phyloP scores from a whole-genome alignment of 2,113 vertebrate species.

The Phasianus colchicus region DNA sequence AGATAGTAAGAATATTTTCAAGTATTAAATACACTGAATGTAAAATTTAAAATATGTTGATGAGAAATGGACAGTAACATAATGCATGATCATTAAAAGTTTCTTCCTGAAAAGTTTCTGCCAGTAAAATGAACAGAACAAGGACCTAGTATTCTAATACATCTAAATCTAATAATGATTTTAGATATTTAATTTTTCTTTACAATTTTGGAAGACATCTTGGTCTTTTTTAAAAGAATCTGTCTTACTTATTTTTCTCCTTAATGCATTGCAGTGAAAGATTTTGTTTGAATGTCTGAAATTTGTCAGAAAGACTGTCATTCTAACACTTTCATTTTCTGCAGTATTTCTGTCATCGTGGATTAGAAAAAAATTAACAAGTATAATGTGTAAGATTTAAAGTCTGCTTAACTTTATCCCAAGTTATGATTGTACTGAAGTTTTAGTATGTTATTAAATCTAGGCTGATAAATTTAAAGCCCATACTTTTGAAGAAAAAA shows the following conservation, averaged over 20 bases:
- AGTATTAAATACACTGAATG: not conserved
- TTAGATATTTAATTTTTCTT: not conserved
- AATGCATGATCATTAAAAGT: not conserved
- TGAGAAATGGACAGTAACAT: not conserved
- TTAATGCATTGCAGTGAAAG: not conserved
- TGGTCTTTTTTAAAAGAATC: not conserved
- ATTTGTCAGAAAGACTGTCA: slow-evolving; percentile 39
- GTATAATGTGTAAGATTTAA: not conserved
- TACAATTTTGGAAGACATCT: not conserved
- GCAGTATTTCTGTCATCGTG: not conserved
- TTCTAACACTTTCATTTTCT: slow-evolving; percentile 6
- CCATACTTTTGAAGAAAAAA: not conserved
- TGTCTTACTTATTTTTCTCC: not conserved
- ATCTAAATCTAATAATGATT: not conserved
- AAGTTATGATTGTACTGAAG: not conserved
- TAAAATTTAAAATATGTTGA: not conserved
- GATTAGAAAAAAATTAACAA: slow-evolving; percentile 24
- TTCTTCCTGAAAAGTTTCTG: accelerated
- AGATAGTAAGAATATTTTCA: not conserved
- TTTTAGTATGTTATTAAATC: not conserved
- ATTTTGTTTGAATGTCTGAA: not conserved
- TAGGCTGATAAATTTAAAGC: not conserved
- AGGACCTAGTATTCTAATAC: not conserved
- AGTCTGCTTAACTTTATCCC: not conserved
- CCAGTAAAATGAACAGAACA: not conserved